Evolutionary conservation across 2,797 vertebrate species (phyloP).

Genomic region (Rhabdomys pumilio): DNA sequence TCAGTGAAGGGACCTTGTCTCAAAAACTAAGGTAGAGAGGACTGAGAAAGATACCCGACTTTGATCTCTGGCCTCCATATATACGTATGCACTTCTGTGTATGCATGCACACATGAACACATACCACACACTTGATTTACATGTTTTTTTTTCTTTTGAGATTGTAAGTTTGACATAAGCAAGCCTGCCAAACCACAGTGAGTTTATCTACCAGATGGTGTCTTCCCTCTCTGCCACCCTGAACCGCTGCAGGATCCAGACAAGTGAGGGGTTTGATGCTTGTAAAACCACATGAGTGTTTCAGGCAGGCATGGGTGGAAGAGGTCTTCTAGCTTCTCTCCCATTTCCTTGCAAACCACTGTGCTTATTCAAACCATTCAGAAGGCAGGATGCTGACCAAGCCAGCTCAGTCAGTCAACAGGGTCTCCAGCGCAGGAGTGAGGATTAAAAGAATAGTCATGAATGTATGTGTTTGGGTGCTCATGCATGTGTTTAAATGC

Average conservation of each 20-base stretch:
- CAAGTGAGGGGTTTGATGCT: not conserved
- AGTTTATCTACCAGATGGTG: not conserved
- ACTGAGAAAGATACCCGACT: not conserved
- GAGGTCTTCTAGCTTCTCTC: not conserved
- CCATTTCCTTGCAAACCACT: constrained; percentile 50
- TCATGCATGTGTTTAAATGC: not conserved
- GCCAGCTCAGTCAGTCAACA: too few species aligned
- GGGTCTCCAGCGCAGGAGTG: too few species aligned
- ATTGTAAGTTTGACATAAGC: not conserved
- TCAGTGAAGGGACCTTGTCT: not conserved
- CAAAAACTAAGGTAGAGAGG: not conserved
- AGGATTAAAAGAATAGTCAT: too few species aligned
- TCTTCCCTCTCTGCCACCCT: not conserved
- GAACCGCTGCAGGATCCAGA: not conserved
- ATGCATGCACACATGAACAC: not conserved
- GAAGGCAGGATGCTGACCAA: not conserved
- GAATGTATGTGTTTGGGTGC: not conserved
- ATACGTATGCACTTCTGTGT: not conserved
- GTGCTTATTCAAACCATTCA: constrained; percentile 7
- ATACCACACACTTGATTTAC: not conserved
- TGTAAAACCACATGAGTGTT: too few species aligned
- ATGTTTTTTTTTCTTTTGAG: not conserved
- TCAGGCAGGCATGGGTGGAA: not conserved
- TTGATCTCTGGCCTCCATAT: not conserved
- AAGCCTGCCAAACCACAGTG: not conserved